These are phyloP conservation scores for Knipowitschia caucasica DNA, from an alignment of 2,797 vertebrate species.

Conservation along the genomic window DNA sequence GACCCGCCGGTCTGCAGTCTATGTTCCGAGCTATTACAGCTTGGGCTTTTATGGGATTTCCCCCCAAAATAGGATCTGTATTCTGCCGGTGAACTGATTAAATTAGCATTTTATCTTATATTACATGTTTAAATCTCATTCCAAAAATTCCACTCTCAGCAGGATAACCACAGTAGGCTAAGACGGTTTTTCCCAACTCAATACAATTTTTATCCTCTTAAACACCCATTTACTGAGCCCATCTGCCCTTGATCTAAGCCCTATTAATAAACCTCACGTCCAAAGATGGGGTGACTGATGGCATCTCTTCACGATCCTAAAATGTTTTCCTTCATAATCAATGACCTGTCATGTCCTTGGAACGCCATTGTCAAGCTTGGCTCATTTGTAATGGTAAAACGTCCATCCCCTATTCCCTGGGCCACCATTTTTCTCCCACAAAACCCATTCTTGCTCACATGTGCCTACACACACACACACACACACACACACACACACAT, in stretches of 20 bases:
- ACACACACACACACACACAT: no score
- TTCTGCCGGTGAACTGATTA: neutral
- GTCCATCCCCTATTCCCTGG: constrained; percentile 10
- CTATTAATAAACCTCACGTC: neutral
- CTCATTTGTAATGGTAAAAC: constrained; percentile 18
- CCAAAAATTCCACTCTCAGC: neutral
- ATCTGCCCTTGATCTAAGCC: constrained; percentile 2
- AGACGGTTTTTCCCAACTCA: neutral
- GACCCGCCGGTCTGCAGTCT: no score
- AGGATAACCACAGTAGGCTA: neutral
- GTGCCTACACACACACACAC: neutral
- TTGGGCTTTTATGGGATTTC: no score
- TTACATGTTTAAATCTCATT: neutral
- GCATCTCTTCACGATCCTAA: constrained; percentile 8
- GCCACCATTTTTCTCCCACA: constrained; percentile 10
- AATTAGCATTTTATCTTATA: neutral
- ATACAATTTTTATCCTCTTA: neutral
- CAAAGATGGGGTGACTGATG: neutral
- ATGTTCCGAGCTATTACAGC: no score
- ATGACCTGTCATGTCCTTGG: constrained; percentile 17
- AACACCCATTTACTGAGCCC: neutral
- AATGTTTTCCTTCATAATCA: constrained; percentile 10
- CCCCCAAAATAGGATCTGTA: no score
- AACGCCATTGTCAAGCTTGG: constrained; percentile 3
- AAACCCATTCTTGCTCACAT: neutral